Percentiles rank a stretch among this genome's conserved stretches.
Conservation (phyloP, 2,888 invertebrate genomes). For the Litoditis marina region DNA sequence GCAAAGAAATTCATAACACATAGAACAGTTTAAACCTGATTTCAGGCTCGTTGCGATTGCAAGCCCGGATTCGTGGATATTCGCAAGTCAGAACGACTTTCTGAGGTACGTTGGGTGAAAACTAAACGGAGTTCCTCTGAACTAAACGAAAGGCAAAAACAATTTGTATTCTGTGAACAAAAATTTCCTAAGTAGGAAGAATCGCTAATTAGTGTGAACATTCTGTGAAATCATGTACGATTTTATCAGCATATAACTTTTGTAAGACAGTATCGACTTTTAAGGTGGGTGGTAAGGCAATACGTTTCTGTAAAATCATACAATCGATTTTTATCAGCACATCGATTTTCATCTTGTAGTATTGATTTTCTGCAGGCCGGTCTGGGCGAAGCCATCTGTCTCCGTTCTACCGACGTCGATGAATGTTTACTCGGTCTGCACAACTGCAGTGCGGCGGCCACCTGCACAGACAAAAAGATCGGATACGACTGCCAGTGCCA, state of each 20-base stretch:
- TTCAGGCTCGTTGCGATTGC: constrained; percentile 50
- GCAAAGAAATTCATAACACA: not conserved
- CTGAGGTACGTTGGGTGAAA: constrained; percentile 12
- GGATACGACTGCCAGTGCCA: constrained; percentile 50
- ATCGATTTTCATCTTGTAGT: not conserved
- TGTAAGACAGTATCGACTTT: too few species aligned
- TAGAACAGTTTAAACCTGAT: constrained; percentile 16
- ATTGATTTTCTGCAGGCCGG: constrained; percentile 21
- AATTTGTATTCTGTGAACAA: too few species aligned
- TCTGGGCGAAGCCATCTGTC: constrained; percentile 37
- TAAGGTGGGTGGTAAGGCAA: too few species aligned
- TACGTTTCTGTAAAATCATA: too few species aligned
- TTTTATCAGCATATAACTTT: too few species aligned
- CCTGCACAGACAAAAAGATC: constrained; percentile 50
- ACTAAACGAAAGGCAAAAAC: too few species aligned
- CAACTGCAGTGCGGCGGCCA: constrained; percentile 54
- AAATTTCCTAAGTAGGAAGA: too few species aligned
- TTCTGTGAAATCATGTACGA: too few species aligned
- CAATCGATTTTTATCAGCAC: too few species aligned
- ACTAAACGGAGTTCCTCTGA: too few species aligned
- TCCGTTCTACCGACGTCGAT: constrained; percentile 37
- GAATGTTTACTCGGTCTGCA: constrained; percentile 58
- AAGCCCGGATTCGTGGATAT: constrained; percentile 50
- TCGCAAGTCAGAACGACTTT: constrained; percentile 33
- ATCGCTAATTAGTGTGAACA: too few species aligned